phyloP scores from a whole-genome alignment of 2,797 vertebrate genomes.

The Enteromius trimaculatus region DNA sequence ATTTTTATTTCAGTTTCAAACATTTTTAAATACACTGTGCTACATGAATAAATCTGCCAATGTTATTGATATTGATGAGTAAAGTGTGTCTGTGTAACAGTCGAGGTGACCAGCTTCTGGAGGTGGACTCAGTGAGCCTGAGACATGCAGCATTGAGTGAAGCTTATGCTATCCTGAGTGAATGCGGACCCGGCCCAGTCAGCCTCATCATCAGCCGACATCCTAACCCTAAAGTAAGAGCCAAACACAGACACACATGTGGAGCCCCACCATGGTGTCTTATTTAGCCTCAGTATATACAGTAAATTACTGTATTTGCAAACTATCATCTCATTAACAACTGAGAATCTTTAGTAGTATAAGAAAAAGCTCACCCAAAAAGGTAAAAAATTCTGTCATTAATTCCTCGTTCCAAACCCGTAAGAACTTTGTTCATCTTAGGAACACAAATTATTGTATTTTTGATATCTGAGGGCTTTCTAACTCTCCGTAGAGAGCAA shows the following conservation, averaged over 20 bases:
- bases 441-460: neutral
- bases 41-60: neutral
- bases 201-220: slow-evolving; percentile 94
- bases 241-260: neutral
- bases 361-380: neutral
- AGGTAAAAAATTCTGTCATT: neutral
- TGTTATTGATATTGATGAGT: neutral
- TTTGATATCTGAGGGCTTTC: neutral
- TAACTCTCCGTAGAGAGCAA: neutral
- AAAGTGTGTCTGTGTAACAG: slow-evolving; percentile 67
- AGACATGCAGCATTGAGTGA: slow-evolving; percentile 90
- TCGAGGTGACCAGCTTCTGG: slow-evolving; percentile 94
- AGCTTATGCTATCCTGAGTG: slow-evolving; percentile 92
- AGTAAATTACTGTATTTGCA: neutral
- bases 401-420: neutral
- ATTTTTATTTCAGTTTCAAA: neutral
- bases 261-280: neutral
- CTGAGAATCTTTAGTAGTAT: neutral
- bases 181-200: slow-evolving; percentile 91
- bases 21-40: neutral
- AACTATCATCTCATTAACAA: neutral
- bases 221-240: slow-evolving; percentile 90
- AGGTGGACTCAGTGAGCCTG: slow-evolving; percentile 92
- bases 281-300: neutral
- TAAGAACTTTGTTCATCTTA: neutral